Conservation (phyloP, 1,140 invertebrate genomes). For the Venustaconcha ellipsiformis region DNA sequence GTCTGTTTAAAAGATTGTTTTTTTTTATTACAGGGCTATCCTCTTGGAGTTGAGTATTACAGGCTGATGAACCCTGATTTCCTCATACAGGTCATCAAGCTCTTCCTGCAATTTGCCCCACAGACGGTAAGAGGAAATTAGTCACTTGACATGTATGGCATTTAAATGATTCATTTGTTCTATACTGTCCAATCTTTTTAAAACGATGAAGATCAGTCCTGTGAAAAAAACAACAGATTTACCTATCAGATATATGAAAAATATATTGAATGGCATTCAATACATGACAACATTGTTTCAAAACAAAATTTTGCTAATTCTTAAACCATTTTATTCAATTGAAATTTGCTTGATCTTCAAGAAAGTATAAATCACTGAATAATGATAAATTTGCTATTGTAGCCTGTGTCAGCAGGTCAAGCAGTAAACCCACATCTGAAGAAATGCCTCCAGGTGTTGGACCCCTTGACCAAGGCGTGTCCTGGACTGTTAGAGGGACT, state of each 20-base stretch:
- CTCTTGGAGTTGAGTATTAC: constrained; percentile 83
- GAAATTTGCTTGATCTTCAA: too few relatives aligned
- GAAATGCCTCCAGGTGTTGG: constrained; percentile 78
- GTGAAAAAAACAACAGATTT: too few relatives aligned
- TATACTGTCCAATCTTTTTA: too few relatives aligned
- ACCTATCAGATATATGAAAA: too few relatives aligned
- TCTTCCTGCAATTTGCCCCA: constrained; percentile 82
- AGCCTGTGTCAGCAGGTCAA: constrained; percentile 71
- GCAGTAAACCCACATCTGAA: constrained; percentile 67
- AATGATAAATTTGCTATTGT: constrained; percentile 18
- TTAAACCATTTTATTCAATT: too few relatives aligned
- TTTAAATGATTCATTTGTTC: too few relatives aligned
- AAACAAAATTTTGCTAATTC: too few relatives aligned
- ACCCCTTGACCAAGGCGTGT: constrained; percentile 81
- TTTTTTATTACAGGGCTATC: constrained; percentile 72
- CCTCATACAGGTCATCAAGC: constrained; percentile 81
- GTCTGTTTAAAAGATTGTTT: not conserved
- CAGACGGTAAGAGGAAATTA: constrained; percentile 67
- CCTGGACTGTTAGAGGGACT: constrained; percentile 83
- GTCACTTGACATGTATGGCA: too few relatives aligned
- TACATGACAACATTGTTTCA: too few relatives aligned
- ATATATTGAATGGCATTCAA: too few relatives aligned
- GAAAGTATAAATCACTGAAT: too few relatives aligned
- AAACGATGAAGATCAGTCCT: too few relatives aligned
- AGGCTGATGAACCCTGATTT: constrained; percentile 87